Evolutionary conservation across 2,797 vertebrate genomes (phyloP).

Genomic region (Pogonophryne albipinna): DNA sequence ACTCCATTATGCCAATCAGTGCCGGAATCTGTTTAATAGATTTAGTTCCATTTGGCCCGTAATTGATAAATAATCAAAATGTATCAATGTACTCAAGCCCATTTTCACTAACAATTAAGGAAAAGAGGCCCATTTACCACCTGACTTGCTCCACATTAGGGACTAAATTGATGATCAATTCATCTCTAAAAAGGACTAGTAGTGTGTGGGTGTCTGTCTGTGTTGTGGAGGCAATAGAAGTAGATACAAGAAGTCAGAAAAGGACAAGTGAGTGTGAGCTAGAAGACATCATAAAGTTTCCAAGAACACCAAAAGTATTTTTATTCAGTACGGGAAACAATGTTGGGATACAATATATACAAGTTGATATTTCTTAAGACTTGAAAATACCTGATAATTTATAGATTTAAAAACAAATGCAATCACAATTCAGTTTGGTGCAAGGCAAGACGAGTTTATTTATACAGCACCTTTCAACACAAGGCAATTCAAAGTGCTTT

Average conservation of each 20-base stretch:
- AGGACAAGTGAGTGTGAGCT: slow-evolving; percentile 87
- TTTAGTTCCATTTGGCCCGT: slow-evolving; percentile 98
- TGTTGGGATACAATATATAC: not conserved
- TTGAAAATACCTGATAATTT: not conserved
- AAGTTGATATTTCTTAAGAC: not conserved
- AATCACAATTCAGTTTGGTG: not conserved
- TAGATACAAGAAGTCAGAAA: slow-evolving; percentile 86
- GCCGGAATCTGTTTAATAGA: slow-evolving; percentile 98
- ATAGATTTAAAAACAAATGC: too few species aligned
- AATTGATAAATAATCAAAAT: slow-evolving; percentile 99
- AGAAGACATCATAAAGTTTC: slow-evolving; percentile 85
- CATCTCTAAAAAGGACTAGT: slow-evolving; percentile 96
- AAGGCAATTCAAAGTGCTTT: too few species aligned
- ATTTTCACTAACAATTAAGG: slow-evolving; percentile 99
- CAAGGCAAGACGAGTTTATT: too few species aligned
- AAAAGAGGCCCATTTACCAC: slow-evolving; percentile 99
- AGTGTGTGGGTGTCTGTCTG: slow-evolving; percentile 57
- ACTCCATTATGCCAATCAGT: slow-evolving; percentile 99
- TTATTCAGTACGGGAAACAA: not conserved
- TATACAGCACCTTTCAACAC: too few species aligned
- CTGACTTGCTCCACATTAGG: slow-evolving; percentile 99
- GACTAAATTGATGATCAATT: slow-evolving; percentile 99
- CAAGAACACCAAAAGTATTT: slow-evolving; percentile 76
- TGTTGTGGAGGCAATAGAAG: slow-evolving; percentile 14
- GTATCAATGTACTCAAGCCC: slow-evolving; percentile 99